Evolutionary conservation across 2,888 invertebrate species (phyloP).

Genomic region (Caenorhabditis imperialis): DNA sequence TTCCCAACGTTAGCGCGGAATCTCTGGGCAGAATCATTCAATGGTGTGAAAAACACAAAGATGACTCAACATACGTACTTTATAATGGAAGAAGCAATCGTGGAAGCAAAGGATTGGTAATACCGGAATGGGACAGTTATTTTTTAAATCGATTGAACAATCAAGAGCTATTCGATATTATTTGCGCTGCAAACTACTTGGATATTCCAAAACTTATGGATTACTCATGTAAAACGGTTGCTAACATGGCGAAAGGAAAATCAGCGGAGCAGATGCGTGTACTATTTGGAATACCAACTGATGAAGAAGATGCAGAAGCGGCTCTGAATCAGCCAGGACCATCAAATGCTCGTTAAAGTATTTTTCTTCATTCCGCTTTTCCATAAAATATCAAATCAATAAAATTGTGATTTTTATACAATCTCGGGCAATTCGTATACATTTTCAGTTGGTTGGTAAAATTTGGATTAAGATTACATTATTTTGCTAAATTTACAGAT

Average conservation of each 20-base stretch:
- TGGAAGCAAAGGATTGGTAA: no score
- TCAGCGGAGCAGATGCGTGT: neutral
- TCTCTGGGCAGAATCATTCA: no score
- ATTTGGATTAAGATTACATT: no score
- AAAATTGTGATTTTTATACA: no score
- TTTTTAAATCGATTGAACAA: neutral
- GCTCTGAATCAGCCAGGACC: neutral
- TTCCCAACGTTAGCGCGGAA: no score
- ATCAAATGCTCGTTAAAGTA: neutral
- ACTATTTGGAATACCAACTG: neutral
- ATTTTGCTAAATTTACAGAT: no score
- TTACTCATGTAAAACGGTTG: neutral
- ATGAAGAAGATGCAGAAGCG: neutral
- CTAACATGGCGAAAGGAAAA: constrained; percentile 6
- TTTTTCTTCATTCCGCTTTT: no score
- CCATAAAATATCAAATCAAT: no score
- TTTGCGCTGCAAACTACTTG: constrained; percentile 5
- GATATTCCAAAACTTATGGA: neutral
- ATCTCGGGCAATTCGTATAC: no score
- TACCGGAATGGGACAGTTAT: neutral
- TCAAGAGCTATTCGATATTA: neutral
- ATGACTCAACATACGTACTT: neutral
- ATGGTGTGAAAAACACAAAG: constrained; percentile 1
- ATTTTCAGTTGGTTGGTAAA: no score
- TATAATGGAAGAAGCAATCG: no score